Base-by-base conservation (phyloP, 2,888 invertebrate genomes). In the Lysandra coridon region DNA sequence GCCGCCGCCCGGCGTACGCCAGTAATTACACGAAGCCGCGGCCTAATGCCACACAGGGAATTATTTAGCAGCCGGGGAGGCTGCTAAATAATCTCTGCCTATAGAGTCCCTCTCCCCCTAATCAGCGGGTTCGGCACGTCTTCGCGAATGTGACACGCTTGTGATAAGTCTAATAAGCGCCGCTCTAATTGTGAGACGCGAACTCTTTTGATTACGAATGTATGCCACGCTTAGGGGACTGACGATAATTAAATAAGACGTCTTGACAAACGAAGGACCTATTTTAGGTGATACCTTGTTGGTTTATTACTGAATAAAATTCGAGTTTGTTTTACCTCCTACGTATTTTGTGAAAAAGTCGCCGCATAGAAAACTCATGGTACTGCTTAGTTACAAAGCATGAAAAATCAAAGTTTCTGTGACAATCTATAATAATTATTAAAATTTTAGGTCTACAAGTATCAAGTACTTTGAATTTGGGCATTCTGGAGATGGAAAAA, bases 21-120 rank as follows among this genome's bases (percentile, higher is more conserved):
- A 69, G 69, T 69, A 69, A 69, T 69, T 69, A 69, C 69, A 69
- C 33, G 2, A 4, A 69, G 69, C 69, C 69, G 74, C 40, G 44
- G 74, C 44, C 74, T 40, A 23, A 44, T 44, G 40, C 17, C 37
- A 74, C 74, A 74, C 44, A 74, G 74, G 23, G 74, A 74, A 74
- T 74, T 74, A 74, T 74, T 74, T 74, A 74, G 74, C 23, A 69
- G n/a, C 23, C 74, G n/a, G n/a, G n/a, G n/a, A n/a, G n/a, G n/a
- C n/a, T n/a, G n/a, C n/a, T n/a, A n/a, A n/a, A n/a, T n/a, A n/a
- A n/a, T n/a, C n/a, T 40, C 40, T 10, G 40, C n/a, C 44, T 10
- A 4, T n/a, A 44, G n/a, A n/a, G 12, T 40, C 4, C 1, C 17
- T 23, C n/a, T 37, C 40, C 44, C 23, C n/a, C n/a, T 74, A 74